phyloP scores from a whole-genome alignment of 37 sponge, comb jelly and placozoan species.

The Spongia lamella region DNA sequence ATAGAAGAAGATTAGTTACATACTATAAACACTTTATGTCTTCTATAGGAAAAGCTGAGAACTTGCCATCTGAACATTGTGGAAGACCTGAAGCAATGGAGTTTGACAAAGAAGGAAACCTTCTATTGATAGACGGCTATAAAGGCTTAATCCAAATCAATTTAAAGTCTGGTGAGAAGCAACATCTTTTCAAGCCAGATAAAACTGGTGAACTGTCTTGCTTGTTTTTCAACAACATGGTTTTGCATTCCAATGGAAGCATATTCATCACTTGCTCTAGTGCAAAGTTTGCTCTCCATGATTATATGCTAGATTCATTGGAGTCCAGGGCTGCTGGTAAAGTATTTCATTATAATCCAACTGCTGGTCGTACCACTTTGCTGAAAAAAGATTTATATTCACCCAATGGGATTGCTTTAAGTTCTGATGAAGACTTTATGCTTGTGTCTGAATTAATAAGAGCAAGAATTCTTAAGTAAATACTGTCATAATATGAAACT shows the following conservation, averaged over 20 bases:
- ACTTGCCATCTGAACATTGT: conserved; percentile 9
- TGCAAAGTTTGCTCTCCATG: conserved; percentile 23
- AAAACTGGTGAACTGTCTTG: too few species aligned
- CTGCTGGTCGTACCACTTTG: conserved; percentile 16
- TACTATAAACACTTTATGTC: too few species aligned
- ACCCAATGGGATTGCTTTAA: conserved; percentile 76
- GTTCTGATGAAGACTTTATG: conserved; percentile 47
- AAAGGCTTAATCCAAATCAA: too few species aligned
- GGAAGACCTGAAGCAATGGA: too few species aligned
- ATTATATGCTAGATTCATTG: conserved; percentile 37
- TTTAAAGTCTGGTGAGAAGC: too few species aligned
- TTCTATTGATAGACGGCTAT: too few species aligned
- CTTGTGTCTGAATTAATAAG: conserved; percentile 66
- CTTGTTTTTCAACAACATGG: conserved; percentile 23
- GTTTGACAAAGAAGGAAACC: too few species aligned
- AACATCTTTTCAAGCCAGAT: too few species aligned
- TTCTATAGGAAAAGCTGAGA: conserved; percentile 27
- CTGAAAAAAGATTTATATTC: conserved; percentile 43
- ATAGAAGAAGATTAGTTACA: too few species aligned
- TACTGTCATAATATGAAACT: too few species aligned
- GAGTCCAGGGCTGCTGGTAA: conserved; percentile 50
- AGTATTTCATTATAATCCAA: conserved; percentile 62
- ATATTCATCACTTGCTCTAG: conserved; percentile 53
- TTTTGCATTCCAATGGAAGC: conserved; percentile 54
- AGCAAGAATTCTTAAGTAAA: conserved; percentile 69